Evolutionary conservation across 2,888 invertebrate species (phyloP).

Genomic region (Zelleria hepariella): DNA sequence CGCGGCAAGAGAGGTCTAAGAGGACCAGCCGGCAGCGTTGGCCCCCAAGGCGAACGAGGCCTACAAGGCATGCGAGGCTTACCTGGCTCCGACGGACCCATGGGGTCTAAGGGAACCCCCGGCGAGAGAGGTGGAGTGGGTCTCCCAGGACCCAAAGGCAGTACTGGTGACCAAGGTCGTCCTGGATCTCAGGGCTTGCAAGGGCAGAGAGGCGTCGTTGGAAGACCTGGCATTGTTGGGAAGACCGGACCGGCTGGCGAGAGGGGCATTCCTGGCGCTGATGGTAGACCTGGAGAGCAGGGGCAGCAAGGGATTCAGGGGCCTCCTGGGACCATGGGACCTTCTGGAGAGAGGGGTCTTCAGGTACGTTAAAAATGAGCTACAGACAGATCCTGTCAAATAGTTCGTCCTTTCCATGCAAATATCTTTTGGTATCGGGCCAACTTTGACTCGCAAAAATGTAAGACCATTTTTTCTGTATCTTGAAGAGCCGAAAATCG

Average conservation of each 20-base stretch:
- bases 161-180: constrained; percentile 73
- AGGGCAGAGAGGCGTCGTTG: constrained; percentile 76
- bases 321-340: constrained; percentile 81
- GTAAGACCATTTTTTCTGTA: no score
- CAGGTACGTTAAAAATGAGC: constrained; percentile 58
- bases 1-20: constrained; percentile 84
- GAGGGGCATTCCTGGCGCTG: constrained; percentile 83
- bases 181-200: constrained; percentile 77
- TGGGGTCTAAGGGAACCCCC: constrained; percentile 80
- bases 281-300: constrained; percentile 88
- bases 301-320: constrained; percentile 87
- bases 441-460: no score
- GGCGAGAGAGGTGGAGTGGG: constrained; percentile 78
- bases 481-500: no score
- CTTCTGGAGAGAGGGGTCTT: constrained; percentile 83
- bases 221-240: constrained; percentile 79
- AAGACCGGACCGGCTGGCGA: constrained; percentile 80
- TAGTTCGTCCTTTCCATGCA: no score
- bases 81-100: constrained; percentile 83
- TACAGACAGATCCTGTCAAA: no score
- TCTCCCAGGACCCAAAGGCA: constrained; percentile 71
- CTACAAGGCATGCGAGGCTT: constrained; percentile 76
- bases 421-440: no score
- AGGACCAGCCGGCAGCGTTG: constrained; percentile 81
- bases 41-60: constrained; percentile 82